Conservation (phyloP, 1,140 invertebrate species). For the Neuroterus valhalla region DNA sequence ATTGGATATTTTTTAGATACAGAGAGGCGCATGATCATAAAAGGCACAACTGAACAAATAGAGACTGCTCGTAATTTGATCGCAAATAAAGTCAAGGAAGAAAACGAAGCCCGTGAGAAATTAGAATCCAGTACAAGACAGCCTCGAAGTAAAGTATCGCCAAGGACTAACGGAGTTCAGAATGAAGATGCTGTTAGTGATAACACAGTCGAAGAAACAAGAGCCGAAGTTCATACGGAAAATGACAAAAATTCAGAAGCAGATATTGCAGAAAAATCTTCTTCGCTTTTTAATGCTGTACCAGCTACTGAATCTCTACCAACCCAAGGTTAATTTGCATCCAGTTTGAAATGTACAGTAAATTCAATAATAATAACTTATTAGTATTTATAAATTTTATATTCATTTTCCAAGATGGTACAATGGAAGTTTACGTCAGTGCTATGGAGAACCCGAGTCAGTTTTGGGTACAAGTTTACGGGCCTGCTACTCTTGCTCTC, state of each 20-base stretch:
- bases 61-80: slow-evolving; percentile 77
- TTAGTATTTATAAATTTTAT: slow-evolving; percentile 32
- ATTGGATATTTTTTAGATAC: slow-evolving; percentile 61
- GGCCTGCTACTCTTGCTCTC: slow-evolving; percentile 80
- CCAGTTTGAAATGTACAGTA: not conserved
- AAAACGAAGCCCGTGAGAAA: slow-evolving; percentile 70
- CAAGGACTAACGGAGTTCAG: slow-evolving; percentile 31
- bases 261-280: not conserved
- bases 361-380: too few species aligned
- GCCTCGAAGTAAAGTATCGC: slow-evolving; percentile 32
- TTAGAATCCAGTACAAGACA: slow-evolving; percentile 69
- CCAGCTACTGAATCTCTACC: not conserved
- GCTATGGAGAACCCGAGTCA: slow-evolving; percentile 85
- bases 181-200: not conserved
- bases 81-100: slow-evolving; percentile 78
- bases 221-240: not conserved
- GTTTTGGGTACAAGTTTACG: slow-evolving; percentile 90
- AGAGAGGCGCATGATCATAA: slow-evolving; percentile 75
- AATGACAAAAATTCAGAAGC: too few species aligned
- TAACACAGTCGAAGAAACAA: not conserved
- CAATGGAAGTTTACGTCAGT: slow-evolving; percentile 88
- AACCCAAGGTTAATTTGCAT: not conserved
- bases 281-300: not conserved
- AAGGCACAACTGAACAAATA: slow-evolving; percentile 79
- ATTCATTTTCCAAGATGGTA: slow-evolving; percentile 61